Percentiles rank a stretch among this genome's conserved stretches.
Evolutionary conservation across 1,140 invertebrate species (phyloP).

Genomic region (Drosophila melanogaster): Release_6_plus_ISO1_MT NT_037436.4:14894501-14895000

Average conservation of each 20-base stretch:
- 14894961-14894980: constrained; percentile 75
- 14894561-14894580: constrained; percentile 45
- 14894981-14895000: constrained; percentile 62
- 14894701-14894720: constrained; percentile 44
- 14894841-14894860: constrained; percentile 48
- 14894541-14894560: constrained; percentile 27
- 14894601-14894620: constrained; percentile 45
- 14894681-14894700: constrained; percentile 47
- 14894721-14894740: constrained; percentile 10
- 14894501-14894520: not conserved
- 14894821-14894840: constrained; percentile 45
- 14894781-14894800: constrained; percentile 52
- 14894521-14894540: not conserved
- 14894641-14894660: constrained; percentile 50
- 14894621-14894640: constrained; percentile 30
- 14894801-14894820: constrained; percentile 40
- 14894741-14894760: constrained; percentile 5
- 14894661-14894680: constrained; percentile 57
- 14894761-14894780: constrained; percentile 42
- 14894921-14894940: constrained; percentile 34
- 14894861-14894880: constrained; percentile 66
- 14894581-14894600: constrained; percentile 44
- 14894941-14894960: constrained; percentile 40
- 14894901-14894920: not conserved
- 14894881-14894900: constrained; percentile 55